Evolutionary conservation across 2,797 vertebrate genomes (phyloP).

Genomic region (Picus viridis): DNA sequence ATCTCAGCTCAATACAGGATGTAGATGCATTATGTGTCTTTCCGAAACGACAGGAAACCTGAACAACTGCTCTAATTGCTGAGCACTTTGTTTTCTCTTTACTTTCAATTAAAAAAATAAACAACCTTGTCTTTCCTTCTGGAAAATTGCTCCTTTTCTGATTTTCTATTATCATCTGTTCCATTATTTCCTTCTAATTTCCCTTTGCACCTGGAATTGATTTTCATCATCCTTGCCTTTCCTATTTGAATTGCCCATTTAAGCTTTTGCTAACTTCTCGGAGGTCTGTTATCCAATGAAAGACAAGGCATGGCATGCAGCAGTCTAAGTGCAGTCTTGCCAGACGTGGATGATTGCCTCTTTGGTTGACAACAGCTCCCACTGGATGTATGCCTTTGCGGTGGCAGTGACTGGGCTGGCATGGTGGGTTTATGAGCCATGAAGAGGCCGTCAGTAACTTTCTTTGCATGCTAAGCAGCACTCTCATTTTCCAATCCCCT

Average conservation of each 20-base stretch:
- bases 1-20: neutral
- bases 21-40: neutral
- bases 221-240: conserved; percentile 20
- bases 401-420: neutral
- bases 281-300: neutral
- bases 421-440: neutral
- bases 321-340: neutral
- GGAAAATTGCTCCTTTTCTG: conserved; percentile 23
- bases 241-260: conserved; percentile 38
- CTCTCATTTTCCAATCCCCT: neutral
- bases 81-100: conserved; percentile 3
- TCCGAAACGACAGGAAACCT: neutral
- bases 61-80: neutral
- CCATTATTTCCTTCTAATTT: conserved; percentile 47
- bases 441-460: neutral
- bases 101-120: conserved; percentile 34
- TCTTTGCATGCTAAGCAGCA: conserved; percentile 4
- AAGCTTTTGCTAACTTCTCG: conserved; percentile 29
- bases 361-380: conserved; percentile 29
- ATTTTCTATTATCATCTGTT: conserved; percentile 32
- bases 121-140: neutral
- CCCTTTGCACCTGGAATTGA: conserved; percentile 53
- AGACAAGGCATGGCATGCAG: neutral
- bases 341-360: conserved; percentile 1
- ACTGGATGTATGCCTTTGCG: neutral